A percentile compares a stretch with the other conserved stretches of the same genome.
These are phyloP conservation scores for Haemorhous mexicanus DNA, from an alignment of 2,113 vertebrate genomes.

Conservation along the genomic window DNA sequence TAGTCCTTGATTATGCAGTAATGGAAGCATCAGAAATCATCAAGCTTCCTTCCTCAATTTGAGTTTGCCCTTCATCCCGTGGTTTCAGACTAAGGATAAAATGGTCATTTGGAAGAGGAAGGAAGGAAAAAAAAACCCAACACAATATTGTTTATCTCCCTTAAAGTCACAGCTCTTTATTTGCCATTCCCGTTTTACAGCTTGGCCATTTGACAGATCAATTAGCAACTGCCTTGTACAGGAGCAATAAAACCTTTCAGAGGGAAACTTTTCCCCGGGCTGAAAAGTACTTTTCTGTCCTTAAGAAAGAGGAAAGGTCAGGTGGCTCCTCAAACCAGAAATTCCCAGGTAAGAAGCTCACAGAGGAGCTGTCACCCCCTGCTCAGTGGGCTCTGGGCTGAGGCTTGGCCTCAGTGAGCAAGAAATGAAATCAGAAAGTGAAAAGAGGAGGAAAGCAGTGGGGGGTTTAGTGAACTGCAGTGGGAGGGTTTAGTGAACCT, in stretches of 20 bases:
- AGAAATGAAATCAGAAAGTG: neutral
- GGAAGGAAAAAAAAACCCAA: neutral
- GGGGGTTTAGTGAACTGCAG: neutral
- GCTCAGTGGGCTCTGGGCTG: neutral
- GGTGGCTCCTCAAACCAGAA: neutral
- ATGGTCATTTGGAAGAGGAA: slow-evolving; percentile 61
- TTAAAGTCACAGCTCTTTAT: neutral
- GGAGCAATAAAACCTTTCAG: neutral
- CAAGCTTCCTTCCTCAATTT: slow-evolving; percentile 59
- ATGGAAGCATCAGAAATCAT: slow-evolving; percentile 64
- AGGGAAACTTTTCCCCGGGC: neutral
- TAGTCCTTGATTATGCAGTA: slow-evolving; percentile 58
- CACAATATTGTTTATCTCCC: slow-evolving; percentile 6
- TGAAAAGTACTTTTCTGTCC: neutral
- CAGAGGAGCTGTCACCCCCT: neutral
- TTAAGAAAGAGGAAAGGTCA: neutral
- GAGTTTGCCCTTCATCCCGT: slow-evolving; percentile 62
- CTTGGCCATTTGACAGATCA: slow-evolving; percentile 4
- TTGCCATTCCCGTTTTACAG: neutral
- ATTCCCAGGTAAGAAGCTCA: neutral
- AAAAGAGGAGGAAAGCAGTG: neutral
- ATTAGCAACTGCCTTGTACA: neutral
- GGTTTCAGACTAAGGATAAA: slow-evolving; percentile 59
- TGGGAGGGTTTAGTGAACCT: neutral
- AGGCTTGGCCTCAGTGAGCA: neutral